phyloP scores from a whole-genome alignment of 1,140 invertebrate species.

The Paralvinella palmiformis region DNA sequence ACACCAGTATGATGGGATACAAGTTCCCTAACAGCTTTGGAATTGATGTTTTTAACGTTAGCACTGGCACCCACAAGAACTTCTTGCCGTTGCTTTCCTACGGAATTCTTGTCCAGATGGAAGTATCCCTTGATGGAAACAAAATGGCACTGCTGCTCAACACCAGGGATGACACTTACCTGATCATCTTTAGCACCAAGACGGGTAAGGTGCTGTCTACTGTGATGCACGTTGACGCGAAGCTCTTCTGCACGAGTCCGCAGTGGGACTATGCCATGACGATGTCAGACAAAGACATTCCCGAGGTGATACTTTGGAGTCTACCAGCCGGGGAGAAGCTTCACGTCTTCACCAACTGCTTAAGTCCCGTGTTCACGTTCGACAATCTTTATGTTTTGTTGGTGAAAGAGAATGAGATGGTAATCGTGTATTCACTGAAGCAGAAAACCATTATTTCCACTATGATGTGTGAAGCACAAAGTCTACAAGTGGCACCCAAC shows the following conservation, averaged over 20 bases:
- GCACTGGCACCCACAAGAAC: not conserved
- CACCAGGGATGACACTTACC: conserved; percentile 7
- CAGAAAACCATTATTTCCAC: not conserved
- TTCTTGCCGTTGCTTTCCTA: conserved; percentile 14
- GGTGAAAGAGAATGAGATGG: conserved; percentile 7
- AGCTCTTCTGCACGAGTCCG: not conserved
- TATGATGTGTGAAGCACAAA: conserved; percentile 4
- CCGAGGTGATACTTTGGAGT: conserved; percentile 12
- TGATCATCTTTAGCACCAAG: conserved; percentile 12
- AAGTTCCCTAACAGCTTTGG: conserved; percentile 21
- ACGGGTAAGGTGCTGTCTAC: not conserved
- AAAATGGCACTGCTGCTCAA: conserved; percentile 14
- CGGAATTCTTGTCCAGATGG: conserved; percentile 13
- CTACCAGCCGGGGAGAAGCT: conserved; percentile 7
- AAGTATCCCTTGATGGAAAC: conserved; percentile 8
- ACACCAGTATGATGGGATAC: conserved; percentile 11
- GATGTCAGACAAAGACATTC: not conserved
- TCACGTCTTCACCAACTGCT: conserved; percentile 1
- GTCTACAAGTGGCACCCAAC: conserved; percentile 8
- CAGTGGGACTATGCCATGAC: conserved; percentile 9
- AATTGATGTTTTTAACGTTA: conserved; percentile 17
- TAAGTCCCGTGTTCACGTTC: conserved; percentile 14
- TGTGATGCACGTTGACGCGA: conserved; percentile 1
- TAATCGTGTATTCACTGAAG: conserved; percentile 3
- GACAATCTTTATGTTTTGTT: conserved; percentile 7